phyloP scores from a whole-genome alignment of 2,797 vertebrate species.

The Natrix natrix region DNA sequence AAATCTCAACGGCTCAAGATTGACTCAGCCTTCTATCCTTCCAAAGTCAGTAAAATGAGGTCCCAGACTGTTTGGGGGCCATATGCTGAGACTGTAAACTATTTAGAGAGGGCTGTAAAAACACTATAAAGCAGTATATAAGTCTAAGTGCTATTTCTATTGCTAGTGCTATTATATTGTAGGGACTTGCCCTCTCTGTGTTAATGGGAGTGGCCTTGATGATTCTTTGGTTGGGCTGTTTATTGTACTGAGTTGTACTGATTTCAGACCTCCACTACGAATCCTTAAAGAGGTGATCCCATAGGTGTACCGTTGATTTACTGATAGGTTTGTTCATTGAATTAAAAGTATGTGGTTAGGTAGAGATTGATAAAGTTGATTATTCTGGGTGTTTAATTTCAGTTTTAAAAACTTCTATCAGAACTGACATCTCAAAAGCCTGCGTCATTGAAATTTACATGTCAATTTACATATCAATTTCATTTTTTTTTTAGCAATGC shows the following conservation, averaged over 20 bases:
- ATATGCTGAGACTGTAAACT: no score
- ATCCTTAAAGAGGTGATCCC: background rate
- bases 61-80: no score
- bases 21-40: no score
- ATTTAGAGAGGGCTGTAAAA: no score
- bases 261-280: background rate
- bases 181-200: background rate
- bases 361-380: background rate
- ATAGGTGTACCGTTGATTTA: background rate
- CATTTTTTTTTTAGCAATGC: background rate
- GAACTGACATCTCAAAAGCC: background rate
- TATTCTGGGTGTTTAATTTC: background rate
- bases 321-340: background rate
- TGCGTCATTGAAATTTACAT: background rate
- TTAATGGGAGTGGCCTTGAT: background rate
- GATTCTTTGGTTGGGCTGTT: background rate
- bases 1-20: no score
- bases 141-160: no score
- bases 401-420: background rate
- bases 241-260: background rate
- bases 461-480: background rate
- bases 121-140: no score
- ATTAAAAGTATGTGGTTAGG: background rate
- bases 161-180: background rate
- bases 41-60: no score